phyloP scores from a whole-genome alignment of 2,797 vertebrate species.

The Falco berigora region DNA sequence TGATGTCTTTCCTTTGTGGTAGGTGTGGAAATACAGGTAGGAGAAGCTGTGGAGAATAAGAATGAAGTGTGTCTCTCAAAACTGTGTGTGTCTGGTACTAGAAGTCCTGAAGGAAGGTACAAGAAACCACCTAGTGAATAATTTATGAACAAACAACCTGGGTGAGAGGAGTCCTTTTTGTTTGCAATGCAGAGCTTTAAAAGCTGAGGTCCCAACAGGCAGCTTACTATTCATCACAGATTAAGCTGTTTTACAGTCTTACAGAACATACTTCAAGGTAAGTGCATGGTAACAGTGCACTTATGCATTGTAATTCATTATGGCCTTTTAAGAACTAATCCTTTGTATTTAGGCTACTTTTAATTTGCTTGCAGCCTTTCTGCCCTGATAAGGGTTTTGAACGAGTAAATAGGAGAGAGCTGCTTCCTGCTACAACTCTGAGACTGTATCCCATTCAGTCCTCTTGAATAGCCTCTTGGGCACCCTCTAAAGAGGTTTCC shows the following conservation, averaged over 20 bases:
- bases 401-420: not conserved
- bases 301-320: not conserved
- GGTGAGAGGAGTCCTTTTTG: not conserved
- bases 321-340: not conserved
- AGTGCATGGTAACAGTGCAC: not conserved
- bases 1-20: not conserved
- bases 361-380: not conserved
- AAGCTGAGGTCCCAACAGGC: not conserved
- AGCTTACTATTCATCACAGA: not conserved
- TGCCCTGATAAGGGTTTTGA: not conserved
- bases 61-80: not conserved
- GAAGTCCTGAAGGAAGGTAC: not conserved
- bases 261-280: not conserved
- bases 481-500: not conserved
- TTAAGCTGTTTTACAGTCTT: not conserved
- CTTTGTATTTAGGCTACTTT: not conserved
- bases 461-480: not conserved
- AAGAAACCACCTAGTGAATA: not conserved
- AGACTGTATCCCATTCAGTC: not conserved
- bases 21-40: not conserved
- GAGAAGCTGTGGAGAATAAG: not conserved
- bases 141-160: not conserved
- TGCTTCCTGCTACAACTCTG: not conserved
- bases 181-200: not conserved
- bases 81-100: not conserved